phyloP scores from a whole-genome alignment of 2,113 vertebrate species.

The Potamarius usumacintae region DNA sequence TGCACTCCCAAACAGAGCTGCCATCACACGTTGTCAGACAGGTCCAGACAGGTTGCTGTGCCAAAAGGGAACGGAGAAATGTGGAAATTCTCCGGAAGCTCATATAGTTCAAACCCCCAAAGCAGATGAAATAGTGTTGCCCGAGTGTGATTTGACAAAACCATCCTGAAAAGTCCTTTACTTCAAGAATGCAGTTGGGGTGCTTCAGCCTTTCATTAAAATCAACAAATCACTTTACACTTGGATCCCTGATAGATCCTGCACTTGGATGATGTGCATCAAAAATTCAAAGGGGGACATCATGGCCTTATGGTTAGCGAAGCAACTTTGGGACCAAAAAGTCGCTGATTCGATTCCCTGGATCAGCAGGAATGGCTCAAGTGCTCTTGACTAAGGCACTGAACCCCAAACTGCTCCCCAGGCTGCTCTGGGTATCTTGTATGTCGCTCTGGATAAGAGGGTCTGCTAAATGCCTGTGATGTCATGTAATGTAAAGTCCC shows the following conservation, averaged over 20 bases:
- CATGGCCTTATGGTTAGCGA: too few species aligned
- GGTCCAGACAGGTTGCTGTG: constrained; percentile 54
- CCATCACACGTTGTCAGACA: constrained; percentile 40
- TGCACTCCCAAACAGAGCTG: constrained; percentile 72
- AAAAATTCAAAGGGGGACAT: too few species aligned
- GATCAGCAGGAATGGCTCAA: too few species aligned
- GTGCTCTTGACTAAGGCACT: too few species aligned
- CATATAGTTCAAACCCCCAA: constrained; percentile 7
- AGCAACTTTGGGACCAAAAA: too few species aligned
- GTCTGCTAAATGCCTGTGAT: too few species aligned
- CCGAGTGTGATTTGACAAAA: neutral
- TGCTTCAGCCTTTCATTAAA: neutral
- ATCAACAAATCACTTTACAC: too few species aligned
- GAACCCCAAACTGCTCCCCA: too few species aligned
- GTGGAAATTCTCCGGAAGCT: constrained; percentile 40
- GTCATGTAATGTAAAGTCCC: too few species aligned
- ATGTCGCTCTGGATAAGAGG: too few species aligned
- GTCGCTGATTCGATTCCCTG: too few species aligned
- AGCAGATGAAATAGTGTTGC: neutral
- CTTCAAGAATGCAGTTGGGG: neutral
- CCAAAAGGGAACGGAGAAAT: constrained; percentile 26
- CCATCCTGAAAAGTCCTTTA: neutral
- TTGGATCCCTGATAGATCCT: neutral
- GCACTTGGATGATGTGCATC: neutral
- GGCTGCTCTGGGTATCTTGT: too few species aligned